Evolutionary conservation across 2,797 vertebrate species (phyloP).

Genomic region (Bovichtus variegatus): DNA sequence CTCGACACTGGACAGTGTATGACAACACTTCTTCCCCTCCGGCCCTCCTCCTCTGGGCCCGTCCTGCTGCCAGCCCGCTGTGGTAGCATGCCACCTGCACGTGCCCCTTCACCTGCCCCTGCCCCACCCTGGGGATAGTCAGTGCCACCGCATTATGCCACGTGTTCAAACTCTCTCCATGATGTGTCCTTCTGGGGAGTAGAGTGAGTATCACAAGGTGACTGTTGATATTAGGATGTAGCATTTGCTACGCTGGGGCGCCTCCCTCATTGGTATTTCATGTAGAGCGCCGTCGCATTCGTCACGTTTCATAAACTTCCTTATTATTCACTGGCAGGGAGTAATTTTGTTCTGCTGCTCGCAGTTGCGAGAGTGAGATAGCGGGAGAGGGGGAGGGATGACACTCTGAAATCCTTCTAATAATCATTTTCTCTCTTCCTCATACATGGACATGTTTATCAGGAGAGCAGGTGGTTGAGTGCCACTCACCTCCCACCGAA

Average conservation of each 20-base stretch:
- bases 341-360: slow-evolving; percentile 76
- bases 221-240: slow-evolving; percentile 85
- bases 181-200: slow-evolving; percentile 74
- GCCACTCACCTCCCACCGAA: slow-evolving; percentile 54
- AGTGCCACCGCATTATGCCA: slow-evolving; percentile 32
- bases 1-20: slow-evolving; percentile 38
- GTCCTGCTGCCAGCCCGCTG: slow-evolving; percentile 26
- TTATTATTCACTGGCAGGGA: slow-evolving; percentile 85
- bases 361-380: slow-evolving; percentile 73
- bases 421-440: slow-evolving; percentile 69
- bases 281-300: slow-evolving; percentile 79
- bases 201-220: slow-evolving; percentile 80
- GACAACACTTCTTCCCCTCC: slow-evolving; percentile 29
- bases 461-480: slow-evolving; percentile 74
- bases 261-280: slow-evolving; percentile 84
- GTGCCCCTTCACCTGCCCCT: slow-evolving; percentile 44
- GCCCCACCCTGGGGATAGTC: slow-evolving; percentile 35
- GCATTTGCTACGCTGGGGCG: slow-evolving; percentile 75
- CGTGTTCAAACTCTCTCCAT: slow-evolving; percentile 43
- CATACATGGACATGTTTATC: slow-evolving; percentile 78
- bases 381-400: slow-evolving; percentile 63
- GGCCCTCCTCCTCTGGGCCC: slow-evolving; percentile 9
- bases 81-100: slow-evolving; percentile 34
- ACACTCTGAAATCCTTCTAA: slow-evolving; percentile 71
- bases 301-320: slow-evolving; percentile 86